Percentiles rank a stretch among this genome's conserved stretches.
phyloP scores from a whole-genome alignment of 2,888 invertebrate genomes.

The Rhamphomyia laevipes region DNA sequence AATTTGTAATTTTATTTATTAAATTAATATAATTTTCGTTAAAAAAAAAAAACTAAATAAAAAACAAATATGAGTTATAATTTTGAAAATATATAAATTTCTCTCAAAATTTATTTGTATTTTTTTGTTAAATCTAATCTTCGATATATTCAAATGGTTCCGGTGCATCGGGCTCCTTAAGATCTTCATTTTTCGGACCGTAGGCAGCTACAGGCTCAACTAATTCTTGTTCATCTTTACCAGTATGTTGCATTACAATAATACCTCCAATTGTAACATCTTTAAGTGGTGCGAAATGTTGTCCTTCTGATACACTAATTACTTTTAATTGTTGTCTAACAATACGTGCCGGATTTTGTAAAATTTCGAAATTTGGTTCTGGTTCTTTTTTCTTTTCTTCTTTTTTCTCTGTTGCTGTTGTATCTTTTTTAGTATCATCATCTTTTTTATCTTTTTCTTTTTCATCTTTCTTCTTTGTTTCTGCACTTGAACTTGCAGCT shows the following conservation, averaged over 20 bases:
- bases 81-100: no score
- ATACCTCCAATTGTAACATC: conserved; percentile 92
- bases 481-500: conserved; percentile 25
- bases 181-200: conserved; percentile 85
- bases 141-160: conserved; percentile 96
- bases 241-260: conserved; percentile 81
- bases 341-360: conserved; percentile 89
- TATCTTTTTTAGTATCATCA: conserved; percentile 38
- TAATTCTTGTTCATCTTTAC: conserved; percentile 68
- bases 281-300: conserved; percentile 75
- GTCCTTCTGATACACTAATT: conserved; percentile 67
- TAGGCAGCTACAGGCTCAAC: conserved; percentile 89
- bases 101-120: not conserved
- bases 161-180: conserved; percentile 93
- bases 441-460: conserved; percentile 35
- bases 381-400: conserved; percentile 61
- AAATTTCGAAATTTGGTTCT: conserved; percentile 81
- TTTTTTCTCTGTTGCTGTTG: conserved; percentile 28
- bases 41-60: no score
- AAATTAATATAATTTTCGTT: not conserved
- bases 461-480: conserved; percentile 32
- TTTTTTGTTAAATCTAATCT: conserved; percentile 40
- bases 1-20: not conserved
- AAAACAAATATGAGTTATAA: no score
- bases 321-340: conserved; percentile 82